Base-by-base conservation (phyloP, 2,888 invertebrate species). In the Leptinotarsa rubiginosa region DNA sequence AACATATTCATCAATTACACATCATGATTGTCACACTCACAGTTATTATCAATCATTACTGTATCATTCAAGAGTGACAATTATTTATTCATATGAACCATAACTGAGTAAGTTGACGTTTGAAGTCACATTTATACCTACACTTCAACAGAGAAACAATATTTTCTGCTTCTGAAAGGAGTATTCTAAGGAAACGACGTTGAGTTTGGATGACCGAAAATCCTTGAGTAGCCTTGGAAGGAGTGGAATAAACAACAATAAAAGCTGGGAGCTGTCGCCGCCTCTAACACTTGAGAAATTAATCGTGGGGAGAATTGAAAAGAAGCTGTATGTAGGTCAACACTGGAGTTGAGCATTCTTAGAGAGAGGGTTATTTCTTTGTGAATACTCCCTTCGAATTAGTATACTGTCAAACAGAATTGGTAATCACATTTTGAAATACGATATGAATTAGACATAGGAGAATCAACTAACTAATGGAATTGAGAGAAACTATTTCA, bases 231-330 rank as follows among this genome's bases (percentile, higher is more conserved):
- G 15, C 22, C 56, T 13, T 22, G 56, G 15, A 22, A 22, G 56
- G 4, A 56, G 56, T 56, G 56, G 22, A 56, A 22, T 56, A 56
- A 12, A 56, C 56, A 56, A 56, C 56, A 56, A 56, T 22, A 56
- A 56, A 56, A 56, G 22, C 22, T 22, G 56, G 20, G 20, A 56
- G 56, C 56, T 56, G 56, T 22, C 56, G 56, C 15, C 56, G 20
- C 56, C 56, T 22, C 13, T 15, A 56, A 56, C 56, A 56, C 56
- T 56, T 56, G 20, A 20, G 22, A 56, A 56, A 56, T 56, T 56
- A 56, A 56, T 56, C 56, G 56, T 56, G 22, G 56, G 22, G 25
- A 56, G 56, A 56, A 56, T 56, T 56, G 56, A 56, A 56, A 22
- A 56, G 22, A 20, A 22, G 22, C 16, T 56, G 22, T 22, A 56